Conservation (phyloP, 2,113 vertebrate genomes). For the Podocnemis expansa region DNA sequence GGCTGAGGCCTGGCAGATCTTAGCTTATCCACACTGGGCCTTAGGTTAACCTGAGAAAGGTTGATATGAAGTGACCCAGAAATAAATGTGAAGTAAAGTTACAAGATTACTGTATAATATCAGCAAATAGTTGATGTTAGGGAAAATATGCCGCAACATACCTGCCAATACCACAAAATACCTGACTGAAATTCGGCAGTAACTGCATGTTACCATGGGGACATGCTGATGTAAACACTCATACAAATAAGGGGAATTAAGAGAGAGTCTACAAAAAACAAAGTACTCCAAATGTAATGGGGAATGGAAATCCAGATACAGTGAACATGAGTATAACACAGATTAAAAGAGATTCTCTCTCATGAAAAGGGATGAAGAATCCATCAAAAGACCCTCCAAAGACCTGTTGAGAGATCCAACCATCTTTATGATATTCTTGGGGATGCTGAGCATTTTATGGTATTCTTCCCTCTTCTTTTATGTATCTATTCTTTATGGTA, state of each 20-base stretch:
- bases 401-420: neutral
- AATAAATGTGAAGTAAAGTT: neutral
- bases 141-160: no score
- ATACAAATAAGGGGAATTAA: neutral
- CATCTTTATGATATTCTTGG: neutral
- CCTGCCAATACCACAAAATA: neutral
- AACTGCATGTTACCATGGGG: neutral
- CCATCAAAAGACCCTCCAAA: neutral
- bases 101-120: neutral
- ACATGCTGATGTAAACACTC: neutral
- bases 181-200: neutral
- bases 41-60: neutral
- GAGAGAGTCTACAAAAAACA: neutral
- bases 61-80: neutral
- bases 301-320: neutral
- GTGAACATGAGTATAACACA: neutral
- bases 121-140: no score
- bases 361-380: neutral
- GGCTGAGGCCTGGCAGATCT: neutral
- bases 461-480: neutral
- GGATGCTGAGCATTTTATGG: neutral
- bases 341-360: neutral
- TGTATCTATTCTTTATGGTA: neutral
- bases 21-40: neutral
- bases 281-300: neutral